These are phyloP conservation scores for Ylistrum balloti DNA, from an alignment of 1,140 invertebrate species.

Conservation along the genomic window DNA sequence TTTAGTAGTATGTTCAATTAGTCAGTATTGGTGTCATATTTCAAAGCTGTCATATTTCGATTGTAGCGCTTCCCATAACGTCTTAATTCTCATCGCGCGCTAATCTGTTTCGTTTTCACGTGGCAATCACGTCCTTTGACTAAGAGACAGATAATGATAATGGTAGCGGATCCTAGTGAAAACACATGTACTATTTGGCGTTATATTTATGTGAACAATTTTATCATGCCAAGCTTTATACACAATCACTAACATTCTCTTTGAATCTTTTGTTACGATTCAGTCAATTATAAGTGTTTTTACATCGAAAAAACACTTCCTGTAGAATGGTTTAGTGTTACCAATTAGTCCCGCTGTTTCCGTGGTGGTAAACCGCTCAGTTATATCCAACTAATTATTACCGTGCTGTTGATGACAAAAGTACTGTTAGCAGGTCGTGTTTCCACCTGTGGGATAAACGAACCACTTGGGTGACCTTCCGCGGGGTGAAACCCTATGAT, in stretches of 20 bases:
- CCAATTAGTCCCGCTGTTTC: slow-evolving; percentile 20
- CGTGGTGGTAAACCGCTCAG: background rate
- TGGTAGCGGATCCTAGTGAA: too few relatives aligned
- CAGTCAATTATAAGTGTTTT: background rate
- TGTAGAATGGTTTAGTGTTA: background rate
- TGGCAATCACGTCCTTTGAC: too few relatives aligned
- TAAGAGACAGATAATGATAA: too few relatives aligned
- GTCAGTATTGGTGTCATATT: too few relatives aligned
- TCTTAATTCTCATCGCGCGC: too few relatives aligned
- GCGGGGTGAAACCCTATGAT: slow-evolving; percentile 1
- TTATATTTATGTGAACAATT: too few relatives aligned
- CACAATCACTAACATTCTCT: background rate
- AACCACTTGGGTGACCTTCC: slow-evolving; percentile 31
- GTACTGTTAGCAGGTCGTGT: slow-evolving; percentile 4
- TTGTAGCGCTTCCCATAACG: too few relatives aligned
- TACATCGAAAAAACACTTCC: background rate
- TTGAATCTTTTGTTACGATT: background rate
- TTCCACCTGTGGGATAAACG: slow-evolving; percentile 24
- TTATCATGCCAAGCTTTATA: too few relatives aligned
- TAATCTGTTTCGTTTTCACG: too few relatives aligned
- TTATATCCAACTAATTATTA: background rate
- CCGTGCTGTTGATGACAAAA: background rate
- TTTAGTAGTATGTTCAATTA: too few relatives aligned
- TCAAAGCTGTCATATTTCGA: too few relatives aligned
- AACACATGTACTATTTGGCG: too few relatives aligned